Base-by-base conservation (phyloP, 2,113 vertebrate genomes). In the Gallinago media region DNA sequence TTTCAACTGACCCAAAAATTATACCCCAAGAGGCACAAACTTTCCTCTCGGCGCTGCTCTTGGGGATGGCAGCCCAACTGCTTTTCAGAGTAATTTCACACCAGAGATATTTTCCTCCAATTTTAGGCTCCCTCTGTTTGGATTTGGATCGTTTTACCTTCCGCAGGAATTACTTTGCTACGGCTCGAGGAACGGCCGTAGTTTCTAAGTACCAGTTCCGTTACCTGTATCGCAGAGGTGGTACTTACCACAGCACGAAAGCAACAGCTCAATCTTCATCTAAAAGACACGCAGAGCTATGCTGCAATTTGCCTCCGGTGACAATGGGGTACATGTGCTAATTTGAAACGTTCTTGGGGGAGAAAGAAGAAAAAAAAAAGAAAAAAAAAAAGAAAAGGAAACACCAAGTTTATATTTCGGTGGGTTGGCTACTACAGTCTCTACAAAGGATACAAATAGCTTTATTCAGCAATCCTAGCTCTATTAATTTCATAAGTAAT, bases 171-270 rank as follows among this genome's bases (percentile, higher is more conserved):
- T 94, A 85, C 92, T 96, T 95, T 81, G 88, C 88, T 97, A 96
- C 80, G 93, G 90, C 70, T 96, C 89, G 92, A 90, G 73, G 78
- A 92, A 85, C 93, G 85, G 21, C 86, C 88, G 75, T 31, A 83
- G 94, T 89, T 97, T 95, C 92, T 96, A 97, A 98, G 96, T 96
- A 97, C 93, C 92, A 90, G 94, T 98, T 98, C 96, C 38, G 95
- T 90, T 96, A 97, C 97, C 96, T 97, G 96, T 93, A 95, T 92
- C 95, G 92, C 9, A 17, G 92, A 98, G 93, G 97, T 97, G 96
- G 97, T 97, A 97, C 97, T 98, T 98, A 98, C 97, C 98, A 98
- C 97, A 98, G 97, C 96, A 65, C 92, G 97, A 96, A 97, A 96
- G 95, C 97, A 97, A 95, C 91, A 73, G 93, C 50, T 97, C 73